Evolutionary conservation across 2,113 vertebrate species (phyloP).

Genomic region (Aegithalos caudatus): DNA sequence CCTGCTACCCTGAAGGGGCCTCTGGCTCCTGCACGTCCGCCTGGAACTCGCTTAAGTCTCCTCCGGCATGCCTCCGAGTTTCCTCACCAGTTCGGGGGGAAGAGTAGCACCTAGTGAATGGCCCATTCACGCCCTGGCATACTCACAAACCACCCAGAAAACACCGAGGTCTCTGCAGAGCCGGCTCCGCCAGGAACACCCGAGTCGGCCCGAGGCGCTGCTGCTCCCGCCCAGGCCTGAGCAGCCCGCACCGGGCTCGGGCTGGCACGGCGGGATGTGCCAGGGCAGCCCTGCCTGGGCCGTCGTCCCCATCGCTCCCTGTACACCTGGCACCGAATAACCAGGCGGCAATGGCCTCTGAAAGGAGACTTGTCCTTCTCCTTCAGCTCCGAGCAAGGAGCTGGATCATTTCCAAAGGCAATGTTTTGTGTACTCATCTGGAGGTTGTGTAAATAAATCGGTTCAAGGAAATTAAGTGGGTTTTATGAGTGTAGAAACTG

Average conservation of each 20-base stretch:
- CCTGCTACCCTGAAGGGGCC: neutral
- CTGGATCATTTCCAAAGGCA: neutral
- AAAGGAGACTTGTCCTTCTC: neutral
- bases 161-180: neutral
- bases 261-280: neutral
- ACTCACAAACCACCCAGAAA: neutral
- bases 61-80: neutral
- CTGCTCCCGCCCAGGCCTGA: neutral
- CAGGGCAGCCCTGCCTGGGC: rapidly evolving
- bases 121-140: neutral
- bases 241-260: rapidly evolving
- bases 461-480: neutral
- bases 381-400: neutral
- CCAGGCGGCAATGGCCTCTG: rapidly evolving
- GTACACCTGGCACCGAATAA: neutral
- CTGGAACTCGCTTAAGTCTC: neutral
- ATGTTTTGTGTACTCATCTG: neutral
- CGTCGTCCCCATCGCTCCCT: rapidly evolving
- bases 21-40: neutral
- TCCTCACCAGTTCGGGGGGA: neutral
- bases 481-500: neutral
- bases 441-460: slow-evolving; percentile 20
- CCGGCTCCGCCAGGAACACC: rapidly evolving
- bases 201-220: rapidly evolving
- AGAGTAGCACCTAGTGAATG: neutral